Conservation (phyloP, 2,113 vertebrate genomes). For the Mus pahari region DNA sequence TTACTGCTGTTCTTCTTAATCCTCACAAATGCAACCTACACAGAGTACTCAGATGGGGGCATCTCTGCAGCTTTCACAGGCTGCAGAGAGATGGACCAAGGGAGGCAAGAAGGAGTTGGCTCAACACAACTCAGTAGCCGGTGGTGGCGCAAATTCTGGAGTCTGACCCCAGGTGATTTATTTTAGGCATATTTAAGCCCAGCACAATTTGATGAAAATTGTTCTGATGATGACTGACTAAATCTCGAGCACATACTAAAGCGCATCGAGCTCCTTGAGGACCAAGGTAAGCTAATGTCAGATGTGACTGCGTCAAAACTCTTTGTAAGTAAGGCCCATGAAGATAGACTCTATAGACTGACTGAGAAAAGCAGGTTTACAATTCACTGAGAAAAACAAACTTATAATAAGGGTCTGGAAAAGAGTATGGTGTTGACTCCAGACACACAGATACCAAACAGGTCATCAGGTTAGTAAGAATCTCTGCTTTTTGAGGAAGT, state of each 20-base stretch:
- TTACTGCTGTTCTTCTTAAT: background rate
- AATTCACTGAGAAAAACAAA: background rate
- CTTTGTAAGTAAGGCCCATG: background rate
- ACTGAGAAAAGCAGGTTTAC: background rate
- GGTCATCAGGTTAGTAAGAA: background rate
- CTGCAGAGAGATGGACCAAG: background rate
- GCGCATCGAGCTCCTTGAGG: background rate
- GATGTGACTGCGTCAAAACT: background rate
- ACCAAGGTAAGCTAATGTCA: background rate
- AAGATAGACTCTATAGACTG: background rate
- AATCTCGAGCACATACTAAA: background rate
- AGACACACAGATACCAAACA: background rate
- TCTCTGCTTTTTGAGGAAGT: no score
- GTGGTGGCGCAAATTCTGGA: background rate
- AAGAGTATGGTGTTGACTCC: background rate
- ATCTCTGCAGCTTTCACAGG: background rate
- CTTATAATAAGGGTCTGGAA: background rate
- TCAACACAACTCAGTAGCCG: background rate
- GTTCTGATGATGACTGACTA: background rate
- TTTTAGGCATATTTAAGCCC: background rate
- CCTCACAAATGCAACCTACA: background rate
- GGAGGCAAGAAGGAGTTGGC: background rate
- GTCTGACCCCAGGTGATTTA: background rate
- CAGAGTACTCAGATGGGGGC: conserved; percentile 10
- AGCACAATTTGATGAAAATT: background rate